Conservation (phyloP, 2,888 invertebrate genomes). For the Cryptocheilus praepositus region DNA sequence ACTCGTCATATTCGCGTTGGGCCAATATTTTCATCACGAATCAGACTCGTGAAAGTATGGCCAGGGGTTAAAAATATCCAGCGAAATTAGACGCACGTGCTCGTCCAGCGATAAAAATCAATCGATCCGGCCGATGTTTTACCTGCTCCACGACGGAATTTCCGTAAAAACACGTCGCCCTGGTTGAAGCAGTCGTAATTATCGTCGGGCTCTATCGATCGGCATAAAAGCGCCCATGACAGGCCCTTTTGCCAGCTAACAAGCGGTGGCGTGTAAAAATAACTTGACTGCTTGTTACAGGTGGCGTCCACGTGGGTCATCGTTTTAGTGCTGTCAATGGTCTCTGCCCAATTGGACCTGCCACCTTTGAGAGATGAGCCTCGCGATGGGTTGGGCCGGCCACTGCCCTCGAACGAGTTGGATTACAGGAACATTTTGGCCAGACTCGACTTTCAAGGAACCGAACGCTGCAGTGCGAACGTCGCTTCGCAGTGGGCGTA, state of each 20-base stretch:
- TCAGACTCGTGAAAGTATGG: no score
- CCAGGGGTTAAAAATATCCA: no score
- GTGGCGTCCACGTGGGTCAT: slow-evolving; percentile 23
- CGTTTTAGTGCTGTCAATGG: slow-evolving; percentile 45
- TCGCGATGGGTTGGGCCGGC: slow-evolving; percentile 32
- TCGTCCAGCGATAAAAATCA: slow-evolving; percentile 18
- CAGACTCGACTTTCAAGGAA: slow-evolving; percentile 85
- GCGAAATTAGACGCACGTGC: background rate
- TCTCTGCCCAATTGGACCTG: slow-evolving; percentile 65
- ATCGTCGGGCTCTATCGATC: background rate
- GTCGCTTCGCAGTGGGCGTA: slow-evolving; percentile 94
- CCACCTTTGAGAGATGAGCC: slow-evolving; percentile 62
- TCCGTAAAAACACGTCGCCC: no score
- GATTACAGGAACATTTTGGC: slow-evolving; percentile 75
- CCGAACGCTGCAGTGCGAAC: slow-evolving; percentile 88
- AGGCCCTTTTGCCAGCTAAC: no score
- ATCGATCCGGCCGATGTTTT: background rate
- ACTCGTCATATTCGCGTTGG: no score
- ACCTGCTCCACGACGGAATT: no score
- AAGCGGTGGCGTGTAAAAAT: no score
- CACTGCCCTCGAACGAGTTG: slow-evolving; percentile 38
- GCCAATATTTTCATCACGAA: no score
- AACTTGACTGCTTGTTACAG: slow-evolving; percentile 15
- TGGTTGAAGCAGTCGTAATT: no score
- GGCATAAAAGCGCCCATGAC: background rate